phyloP scores from a whole-genome alignment of 2,888 invertebrate species.

The Polydrusus tereticollis region DNA sequence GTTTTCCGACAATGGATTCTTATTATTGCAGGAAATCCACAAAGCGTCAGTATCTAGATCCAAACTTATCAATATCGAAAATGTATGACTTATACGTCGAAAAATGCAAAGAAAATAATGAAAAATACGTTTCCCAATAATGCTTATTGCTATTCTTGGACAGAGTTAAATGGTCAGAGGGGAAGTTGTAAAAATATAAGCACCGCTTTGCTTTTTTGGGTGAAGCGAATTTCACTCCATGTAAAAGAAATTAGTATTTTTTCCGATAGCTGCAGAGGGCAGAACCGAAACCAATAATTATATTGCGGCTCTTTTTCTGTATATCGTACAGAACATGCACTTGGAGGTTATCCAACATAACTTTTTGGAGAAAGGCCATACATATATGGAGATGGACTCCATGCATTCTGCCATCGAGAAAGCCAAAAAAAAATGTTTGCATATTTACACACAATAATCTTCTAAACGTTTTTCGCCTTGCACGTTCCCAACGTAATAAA shows the following conservation, averaged over 20 bases:
- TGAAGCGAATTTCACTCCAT: neutral
- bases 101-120: conserved; percentile 34
- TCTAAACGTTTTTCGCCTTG: too few species aligned
- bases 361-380: too few species aligned
- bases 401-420: too few species aligned
- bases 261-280: conserved; percentile 52
- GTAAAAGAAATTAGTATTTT: too few species aligned
- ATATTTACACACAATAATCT: too few species aligned
- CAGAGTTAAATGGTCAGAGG: conserved; percentile 43
- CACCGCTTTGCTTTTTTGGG: conserved; percentile 25
- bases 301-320: conserved; percentile 31
- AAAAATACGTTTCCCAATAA: conserved; percentile 48
- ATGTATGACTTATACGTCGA: conserved; percentile 50
- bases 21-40: conserved; percentile 35
- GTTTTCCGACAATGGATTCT: conserved; percentile 15
- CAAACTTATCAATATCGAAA: conserved; percentile 47
- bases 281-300: conserved; percentile 51
- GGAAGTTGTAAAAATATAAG: too few species aligned
- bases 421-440: too few species aligned
- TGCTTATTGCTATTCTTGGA: conserved; percentile 48
- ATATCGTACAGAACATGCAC: conserved; percentile 24
- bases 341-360: conserved; percentile 25
- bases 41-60: conserved; percentile 48
- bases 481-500: too few species aligned
- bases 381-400: too few species aligned